Percentiles rank a stretch among this genome's conserved stretches.
Evolutionary conservation across 2,113 vertebrate genomes (phyloP).

Genomic region (Mirounga angustirostris): DNA sequence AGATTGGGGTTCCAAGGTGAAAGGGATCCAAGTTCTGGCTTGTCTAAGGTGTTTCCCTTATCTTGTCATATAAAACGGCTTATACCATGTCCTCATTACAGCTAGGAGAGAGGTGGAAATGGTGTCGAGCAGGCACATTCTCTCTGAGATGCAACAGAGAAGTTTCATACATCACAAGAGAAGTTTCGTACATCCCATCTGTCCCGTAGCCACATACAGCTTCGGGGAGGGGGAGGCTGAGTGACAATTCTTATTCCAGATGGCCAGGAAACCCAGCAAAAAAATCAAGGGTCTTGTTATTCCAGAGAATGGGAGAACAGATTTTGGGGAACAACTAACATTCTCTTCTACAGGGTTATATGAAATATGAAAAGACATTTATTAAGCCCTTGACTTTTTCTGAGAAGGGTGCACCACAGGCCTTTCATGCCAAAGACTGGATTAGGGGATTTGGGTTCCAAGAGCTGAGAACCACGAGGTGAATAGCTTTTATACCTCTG

Average conservation of each 20-base stretch:
- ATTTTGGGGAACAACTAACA: not conserved
- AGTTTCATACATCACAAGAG: not conserved
- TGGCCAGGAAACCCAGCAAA: not conserved
- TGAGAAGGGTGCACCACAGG: not conserved
- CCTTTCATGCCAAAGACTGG: not conserved
- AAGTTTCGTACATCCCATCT: not conserved
- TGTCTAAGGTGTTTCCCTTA: not conserved
- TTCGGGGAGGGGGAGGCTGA: not conserved
- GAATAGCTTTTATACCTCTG: not conserved
- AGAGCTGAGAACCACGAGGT: not conserved
- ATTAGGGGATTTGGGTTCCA: not conserved
- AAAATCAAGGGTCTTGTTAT: not conserved
- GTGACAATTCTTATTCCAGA: not conserved
- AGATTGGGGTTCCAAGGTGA: not conserved
- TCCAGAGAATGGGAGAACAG: not conserved
- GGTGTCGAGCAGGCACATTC: not conserved
- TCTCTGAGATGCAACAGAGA: not conserved
- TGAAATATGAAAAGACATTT: not conserved
- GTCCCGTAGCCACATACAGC: not conserved
- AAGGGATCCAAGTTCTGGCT: not conserved
- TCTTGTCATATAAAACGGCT: not conserved
- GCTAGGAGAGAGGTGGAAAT: not conserved
- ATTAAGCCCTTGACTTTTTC: constrained; percentile 20
- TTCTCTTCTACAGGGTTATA: not conserved
- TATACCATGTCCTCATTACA: not conserved